Conservation (phyloP, 2,888 invertebrate genomes). For the Vesta saturnalis region DNA sequence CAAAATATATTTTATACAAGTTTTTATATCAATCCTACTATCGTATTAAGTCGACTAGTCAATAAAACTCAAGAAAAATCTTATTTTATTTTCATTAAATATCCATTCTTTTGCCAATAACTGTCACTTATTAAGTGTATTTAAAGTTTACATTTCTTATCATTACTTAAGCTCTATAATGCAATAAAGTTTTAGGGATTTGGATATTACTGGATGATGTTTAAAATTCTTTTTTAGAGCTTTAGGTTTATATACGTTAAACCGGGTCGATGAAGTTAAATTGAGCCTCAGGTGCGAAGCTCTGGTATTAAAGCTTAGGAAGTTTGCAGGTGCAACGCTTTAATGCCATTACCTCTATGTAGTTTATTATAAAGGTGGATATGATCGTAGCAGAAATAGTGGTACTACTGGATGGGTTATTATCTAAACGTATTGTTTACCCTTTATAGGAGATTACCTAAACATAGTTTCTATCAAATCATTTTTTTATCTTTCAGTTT, state of each 20-base stretch:
- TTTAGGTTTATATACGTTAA: conserved; percentile 19
- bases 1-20: neutral
- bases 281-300: conserved; percentile 45
- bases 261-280: conserved; percentile 30
- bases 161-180: neutral
- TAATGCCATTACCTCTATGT: conserved; percentile 40
- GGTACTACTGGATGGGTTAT: too few species aligned
- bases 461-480: too few species aligned
- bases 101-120: neutral
- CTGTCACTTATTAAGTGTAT: neutral
- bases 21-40: neutral
- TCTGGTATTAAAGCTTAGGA: conserved; percentile 37
- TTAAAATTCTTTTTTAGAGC: conserved; percentile 24
- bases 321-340: conserved; percentile 45
- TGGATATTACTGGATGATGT: conserved; percentile 16
- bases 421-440: too few species aligned
- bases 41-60: neutral
- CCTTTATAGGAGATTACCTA: too few species aligned
- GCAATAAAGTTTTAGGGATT: conserved; percentile 21
- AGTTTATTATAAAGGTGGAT: conserved; percentile 5
- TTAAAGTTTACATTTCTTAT: conserved; percentile 1
- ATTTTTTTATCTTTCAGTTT: too few species aligned
- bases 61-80: neutral
- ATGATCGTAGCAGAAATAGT: neutral
- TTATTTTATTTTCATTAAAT: neutral